Base-by-base conservation (phyloP, 2,888 invertebrate genomes). In the Lepeophtheirus nordmannii region DNA sequence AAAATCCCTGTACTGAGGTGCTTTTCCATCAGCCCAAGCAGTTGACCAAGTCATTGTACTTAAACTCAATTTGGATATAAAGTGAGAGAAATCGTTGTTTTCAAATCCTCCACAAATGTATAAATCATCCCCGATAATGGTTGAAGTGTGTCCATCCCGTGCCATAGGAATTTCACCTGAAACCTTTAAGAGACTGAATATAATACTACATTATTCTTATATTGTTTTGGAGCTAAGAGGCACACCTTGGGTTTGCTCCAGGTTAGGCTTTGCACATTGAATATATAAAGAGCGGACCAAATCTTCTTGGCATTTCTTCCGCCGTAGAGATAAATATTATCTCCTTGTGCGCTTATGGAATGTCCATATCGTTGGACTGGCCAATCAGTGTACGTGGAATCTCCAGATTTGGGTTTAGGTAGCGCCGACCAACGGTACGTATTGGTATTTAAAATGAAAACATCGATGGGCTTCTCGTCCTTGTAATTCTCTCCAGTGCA, bases 91-190 rank as follows among this genome's bases (percentile, higher is more conserved):
- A 69, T 83, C 81, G 65, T 84, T 83, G 74, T 91, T 90, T 74
- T 91, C 89, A 77, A 86, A 93, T 0, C 93, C 93, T 38, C 90
- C 92, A 78, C 89, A 91, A 68, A 93, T 83, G 73, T 85, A 88
- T 90, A 92, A 91, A 72, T 80, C 82, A 72, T 85, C 81, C 67
- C 80, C 80, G 70, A 87, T 84, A 1, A 89, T 78, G 74, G 89
- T 89, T 1, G 66, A 58, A 10, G 38, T 66, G 46, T 66, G 66
- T 9, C 66, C 66, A 22, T 66, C 66, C 10, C 66, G 23, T 5
- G 22, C 61, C 61, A n/a, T 37, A 3, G 61, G 61, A 10, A 61
- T 61, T 30, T 61, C 22, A n/a, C 61, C 61, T 30, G 30, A n/a
- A 14, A 61, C 61, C 37, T 46, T 14, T 14, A 46, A 46, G 53